Evolutionary conservation across 2,797 vertebrate species (phyloP).

Genomic region (Todus mexicanus): DNA sequence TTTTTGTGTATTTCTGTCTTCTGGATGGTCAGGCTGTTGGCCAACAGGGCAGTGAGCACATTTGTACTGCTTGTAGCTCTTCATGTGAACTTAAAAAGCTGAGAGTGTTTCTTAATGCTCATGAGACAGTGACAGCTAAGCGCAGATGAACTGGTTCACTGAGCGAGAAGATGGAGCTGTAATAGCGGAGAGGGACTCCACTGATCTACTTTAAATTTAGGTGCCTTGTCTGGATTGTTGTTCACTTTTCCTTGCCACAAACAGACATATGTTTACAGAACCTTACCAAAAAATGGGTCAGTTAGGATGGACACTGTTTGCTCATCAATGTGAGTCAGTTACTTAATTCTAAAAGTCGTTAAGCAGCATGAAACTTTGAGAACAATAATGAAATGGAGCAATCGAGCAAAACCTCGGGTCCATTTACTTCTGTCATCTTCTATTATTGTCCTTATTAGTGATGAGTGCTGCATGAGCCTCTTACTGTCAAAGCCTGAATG

Average conservation of each 20-base stretch:
- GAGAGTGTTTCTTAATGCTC: neutral
- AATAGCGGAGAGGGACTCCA: neutral
- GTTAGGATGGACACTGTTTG: neutral
- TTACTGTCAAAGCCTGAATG: neutral
- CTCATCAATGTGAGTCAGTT: neutral
- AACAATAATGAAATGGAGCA: neutral
- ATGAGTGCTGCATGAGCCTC: neutral
- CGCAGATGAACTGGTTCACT: neutral
- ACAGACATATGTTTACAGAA: neutral
- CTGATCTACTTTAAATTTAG: neutral
- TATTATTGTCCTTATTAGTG: slow-evolving; percentile 17
- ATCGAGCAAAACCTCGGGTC: neutral
- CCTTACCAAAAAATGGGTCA: neutral
- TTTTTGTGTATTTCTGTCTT: neutral
- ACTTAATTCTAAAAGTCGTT: neutral
- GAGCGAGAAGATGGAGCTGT: neutral
- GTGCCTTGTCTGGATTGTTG: neutral
- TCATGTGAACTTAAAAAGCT: neutral
- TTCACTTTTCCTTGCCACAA: neutral
- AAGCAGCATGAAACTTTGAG: neutral
- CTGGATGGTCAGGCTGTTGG: fast-evolving
- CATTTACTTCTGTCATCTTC: slow-evolving; percentile 20
- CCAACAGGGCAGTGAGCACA: fast-evolving
- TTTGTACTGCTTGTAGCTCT: neutral
- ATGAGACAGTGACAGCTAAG: neutral